These are phyloP conservation scores for Gandaritis pyraliata DNA, from an alignment of 2,888 invertebrate species.

Conservation along the genomic window DNA sequence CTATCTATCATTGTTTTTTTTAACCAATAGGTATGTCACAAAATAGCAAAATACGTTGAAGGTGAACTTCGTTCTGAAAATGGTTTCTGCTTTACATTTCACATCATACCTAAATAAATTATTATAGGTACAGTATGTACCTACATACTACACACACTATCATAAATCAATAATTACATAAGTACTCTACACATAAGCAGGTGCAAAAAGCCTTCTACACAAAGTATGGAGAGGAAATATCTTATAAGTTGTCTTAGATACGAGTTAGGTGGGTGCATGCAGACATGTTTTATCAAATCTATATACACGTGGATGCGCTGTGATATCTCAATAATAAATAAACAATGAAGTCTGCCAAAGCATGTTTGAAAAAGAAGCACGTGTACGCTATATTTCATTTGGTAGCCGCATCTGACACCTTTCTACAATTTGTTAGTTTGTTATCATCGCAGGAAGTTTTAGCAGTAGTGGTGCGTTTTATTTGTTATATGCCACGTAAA, in stretches of 20 bases:
- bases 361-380: slow-evolving; percentile 45
- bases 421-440: neutral
- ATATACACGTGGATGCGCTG: slow-evolving; percentile 47
- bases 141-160: neutral
- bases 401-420: slow-evolving; percentile 3
- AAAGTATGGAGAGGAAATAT: slow-evolving; percentile 20
- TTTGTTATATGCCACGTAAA: no score
- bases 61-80: neutral
- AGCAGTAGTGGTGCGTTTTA: no score
- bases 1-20: no score
- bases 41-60: neutral
- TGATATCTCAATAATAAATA: slow-evolving; percentile 56
- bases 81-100: neutral
- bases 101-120: slow-evolving; percentile 1
- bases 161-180: slow-evolving; percentile 22
- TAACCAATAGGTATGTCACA: no score
- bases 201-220: slow-evolving; percentile 2
- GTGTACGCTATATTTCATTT: no score
- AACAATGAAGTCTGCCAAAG: slow-evolving; percentile 61
- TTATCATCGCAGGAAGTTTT: neutral
- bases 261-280: slow-evolving; percentile 18
- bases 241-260: slow-evolving; percentile 6
- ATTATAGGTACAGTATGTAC: no score
- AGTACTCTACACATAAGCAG: neutral
- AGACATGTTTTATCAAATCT: slow-evolving; percentile 34